phyloP scores from a whole-genome alignment of 1,140 invertebrate genomes.

The Leptinotarsa lineolata region DNA sequence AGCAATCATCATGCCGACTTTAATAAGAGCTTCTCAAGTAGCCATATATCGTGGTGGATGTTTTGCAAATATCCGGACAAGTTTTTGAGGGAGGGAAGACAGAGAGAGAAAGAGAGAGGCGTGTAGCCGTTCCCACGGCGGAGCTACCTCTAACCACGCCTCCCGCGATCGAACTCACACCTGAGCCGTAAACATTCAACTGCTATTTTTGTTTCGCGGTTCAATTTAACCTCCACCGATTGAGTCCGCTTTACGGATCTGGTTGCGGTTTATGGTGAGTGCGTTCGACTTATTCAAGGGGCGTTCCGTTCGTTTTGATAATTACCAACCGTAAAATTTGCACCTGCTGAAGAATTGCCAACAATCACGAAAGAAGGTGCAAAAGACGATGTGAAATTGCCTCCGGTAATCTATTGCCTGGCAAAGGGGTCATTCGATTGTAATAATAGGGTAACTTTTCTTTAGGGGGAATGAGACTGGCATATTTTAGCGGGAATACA shows the following conservation, averaged over 20 bases:
- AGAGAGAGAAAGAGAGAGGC: slow-evolving; percentile 42
- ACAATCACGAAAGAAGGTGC: slow-evolving; percentile 17
- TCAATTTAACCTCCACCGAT: slow-evolving; percentile 25
- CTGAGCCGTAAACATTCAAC: slow-evolving; percentile 39
- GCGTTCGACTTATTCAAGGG: slow-evolving; percentile 5
- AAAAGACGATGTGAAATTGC: slow-evolving; percentile 24
- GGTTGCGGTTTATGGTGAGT: slow-evolving; percentile 8
- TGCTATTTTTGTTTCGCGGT: slow-evolving; percentile 40
- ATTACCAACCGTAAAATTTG: slow-evolving; percentile 14
- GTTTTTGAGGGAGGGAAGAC: slow-evolving; percentile 44
- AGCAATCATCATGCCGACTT: slow-evolving; percentile 18
- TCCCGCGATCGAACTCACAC: slow-evolving; percentile 46
- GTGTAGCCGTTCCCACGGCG: slow-evolving; percentile 44
- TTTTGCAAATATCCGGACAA: slow-evolving; percentile 45
- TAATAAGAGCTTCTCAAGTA: slow-evolving; percentile 20
- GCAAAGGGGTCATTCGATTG: slow-evolving; percentile 48
- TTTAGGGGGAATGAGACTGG: slow-evolving; percentile 45
- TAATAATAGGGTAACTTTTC: slow-evolving; percentile 42
- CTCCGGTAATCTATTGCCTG: slow-evolving; percentile 40
- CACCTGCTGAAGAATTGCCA: slow-evolving; percentile 6
- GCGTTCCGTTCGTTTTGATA: background rate
- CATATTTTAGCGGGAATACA: slow-evolving; percentile 49
- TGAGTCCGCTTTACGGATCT: slow-evolving; percentile 11
- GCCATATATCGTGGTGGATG: slow-evolving; percentile 30
- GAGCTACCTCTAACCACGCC: slow-evolving; percentile 45